Conservation (phyloP, 2,888 invertebrate species). For the Horisme vitalbata region DNA sequence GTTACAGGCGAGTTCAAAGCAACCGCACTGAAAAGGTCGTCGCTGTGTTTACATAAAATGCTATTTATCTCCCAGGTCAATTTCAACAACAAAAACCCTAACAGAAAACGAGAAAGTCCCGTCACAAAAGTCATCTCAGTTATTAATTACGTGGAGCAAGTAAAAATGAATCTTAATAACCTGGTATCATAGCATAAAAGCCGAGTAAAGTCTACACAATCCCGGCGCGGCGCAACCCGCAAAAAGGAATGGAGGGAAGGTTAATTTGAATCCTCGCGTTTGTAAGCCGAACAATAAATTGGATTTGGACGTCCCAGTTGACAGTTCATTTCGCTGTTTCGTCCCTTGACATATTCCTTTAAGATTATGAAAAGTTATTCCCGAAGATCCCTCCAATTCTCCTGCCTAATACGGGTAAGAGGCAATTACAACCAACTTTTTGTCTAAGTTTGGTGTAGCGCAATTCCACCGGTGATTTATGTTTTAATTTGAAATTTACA, state of each 20-base stretch:
- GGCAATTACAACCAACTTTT: conserved; percentile 64
- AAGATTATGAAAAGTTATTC: conserved; percentile 77
- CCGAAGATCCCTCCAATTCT: conserved; percentile 45
- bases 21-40: conserved; percentile 10
- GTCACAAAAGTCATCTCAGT: conserved; percentile 40
- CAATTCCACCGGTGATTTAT: conserved; percentile 64
- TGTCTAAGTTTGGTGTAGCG: conserved; percentile 60
- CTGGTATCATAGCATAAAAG: conserved; percentile 57
- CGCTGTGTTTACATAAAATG: conserved; percentile 18
- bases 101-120: conserved; percentile 38
- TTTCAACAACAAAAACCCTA: conserved; percentile 35
- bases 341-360: conserved; percentile 71
- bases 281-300: conserved; percentile 73
- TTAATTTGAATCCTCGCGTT: conserved; percentile 75
- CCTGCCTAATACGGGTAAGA: conserved; percentile 64
- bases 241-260: conserved; percentile 64
- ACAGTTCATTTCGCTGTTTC: conserved; percentile 78
- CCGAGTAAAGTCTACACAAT: conserved; percentile 48
- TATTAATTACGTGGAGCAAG: conserved; percentile 42
- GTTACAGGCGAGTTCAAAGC: conserved; percentile 1
- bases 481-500: conserved; percentile 54
- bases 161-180: conserved; percentile 62
- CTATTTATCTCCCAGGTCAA: conserved; percentile 27
- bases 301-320: conserved; percentile 77
- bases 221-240: conserved; percentile 54